Base-by-base conservation (phyloP, 2,888 invertebrate genomes). In the Rotaria macrura region DNA sequence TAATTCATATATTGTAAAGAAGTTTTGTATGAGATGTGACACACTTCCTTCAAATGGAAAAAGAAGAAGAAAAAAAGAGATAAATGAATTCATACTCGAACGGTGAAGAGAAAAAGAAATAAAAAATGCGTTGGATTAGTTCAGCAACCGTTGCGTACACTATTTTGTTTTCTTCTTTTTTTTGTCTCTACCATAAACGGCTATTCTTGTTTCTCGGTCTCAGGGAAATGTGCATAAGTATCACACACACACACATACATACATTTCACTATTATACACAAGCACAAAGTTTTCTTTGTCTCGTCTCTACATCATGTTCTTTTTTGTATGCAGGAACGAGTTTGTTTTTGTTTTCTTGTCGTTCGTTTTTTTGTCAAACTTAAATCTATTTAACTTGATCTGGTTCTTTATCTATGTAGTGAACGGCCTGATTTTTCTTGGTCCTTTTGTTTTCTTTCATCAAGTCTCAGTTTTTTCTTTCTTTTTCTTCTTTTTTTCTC, bases 1-100 rank as follows among this genome's bases (percentile, higher is more conserved):
- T 65, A 29, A 65, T 65, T 65, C 65, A 65, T 65, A 65, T 65
- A 65, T 34, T 65, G 65, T 65, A 65, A 65, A 65, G 65, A 34
- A 65, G 34, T 65, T 54, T 65, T 34, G 20, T 65, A 34, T 3
- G 34, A 65, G 14, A 17, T 65, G 65, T 34, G 5, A 34, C 34
- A 65, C 65, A 65, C 65, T 34, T 65, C 20, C 34, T 34, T 34
- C 14, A 20, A 5, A 65, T 17, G 34, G 34, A 20, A 17, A 57
- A 57, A 57, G 29, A 29, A 29, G n/a, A n/a, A 47, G 47, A 65
- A 34, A 65, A 65, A 65, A 65, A 38, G 5, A 29, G 6, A 65
- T 14, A 65, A 29, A 34, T 65, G 34, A 65, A 65, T 65, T 65
- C 20, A 65, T 65, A 65, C 34, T 65, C 2, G 65, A 65, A 65